These are phyloP conservation scores for Heliconius hewitsoni DNA, from an alignment of 1,140 invertebrate genomes.

Conservation along the genomic window DNA sequence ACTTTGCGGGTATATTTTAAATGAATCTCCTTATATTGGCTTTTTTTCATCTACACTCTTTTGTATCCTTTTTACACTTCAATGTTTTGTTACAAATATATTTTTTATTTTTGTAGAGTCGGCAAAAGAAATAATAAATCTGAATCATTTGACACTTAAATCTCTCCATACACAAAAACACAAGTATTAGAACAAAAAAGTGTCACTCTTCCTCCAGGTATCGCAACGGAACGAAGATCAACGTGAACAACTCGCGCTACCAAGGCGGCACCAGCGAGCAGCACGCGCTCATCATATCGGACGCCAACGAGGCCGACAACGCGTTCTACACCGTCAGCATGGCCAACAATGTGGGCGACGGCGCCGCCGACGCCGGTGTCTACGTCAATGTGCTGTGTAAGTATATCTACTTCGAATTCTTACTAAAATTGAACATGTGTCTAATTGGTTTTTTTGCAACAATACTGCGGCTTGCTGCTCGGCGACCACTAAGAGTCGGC, in stretches of 20 bases:
- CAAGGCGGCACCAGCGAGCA: slow-evolving; percentile 87
- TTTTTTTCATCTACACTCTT: too few species aligned
- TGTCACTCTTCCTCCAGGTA: slow-evolving; percentile 83
- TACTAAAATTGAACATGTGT: too few species aligned
- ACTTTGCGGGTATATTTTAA: slow-evolving; percentile 18
- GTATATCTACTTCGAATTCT: slow-evolving; percentile 58
- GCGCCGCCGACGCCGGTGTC: slow-evolving; percentile 86
- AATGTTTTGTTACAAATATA: too few species aligned
- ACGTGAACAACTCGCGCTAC: slow-evolving; percentile 85
- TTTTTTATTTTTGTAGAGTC: too few species aligned
- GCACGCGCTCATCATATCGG: slow-evolving; percentile 88
- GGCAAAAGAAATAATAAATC: too few species aligned
- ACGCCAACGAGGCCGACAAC: slow-evolving; percentile 89
- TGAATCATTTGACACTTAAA: too few species aligned
- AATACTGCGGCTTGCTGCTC: too few species aligned
- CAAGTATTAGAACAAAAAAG: neutral
- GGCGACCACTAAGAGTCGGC: too few species aligned
- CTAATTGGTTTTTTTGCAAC: too few species aligned
- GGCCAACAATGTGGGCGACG: slow-evolving; percentile 87
- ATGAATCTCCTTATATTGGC: slow-evolving; percentile 1
- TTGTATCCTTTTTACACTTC: too few species aligned
- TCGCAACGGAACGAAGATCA: slow-evolving; percentile 85
- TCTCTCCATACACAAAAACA: neutral
- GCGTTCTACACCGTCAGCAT: slow-evolving; percentile 90
- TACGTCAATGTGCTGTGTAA: slow-evolving; percentile 91